Percentiles rank a stretch among this genome's conserved stretches.
Evolutionary conservation across 2,797 vertebrate species (phyloP).

Genomic region (Galagoides demidoff): DNA sequence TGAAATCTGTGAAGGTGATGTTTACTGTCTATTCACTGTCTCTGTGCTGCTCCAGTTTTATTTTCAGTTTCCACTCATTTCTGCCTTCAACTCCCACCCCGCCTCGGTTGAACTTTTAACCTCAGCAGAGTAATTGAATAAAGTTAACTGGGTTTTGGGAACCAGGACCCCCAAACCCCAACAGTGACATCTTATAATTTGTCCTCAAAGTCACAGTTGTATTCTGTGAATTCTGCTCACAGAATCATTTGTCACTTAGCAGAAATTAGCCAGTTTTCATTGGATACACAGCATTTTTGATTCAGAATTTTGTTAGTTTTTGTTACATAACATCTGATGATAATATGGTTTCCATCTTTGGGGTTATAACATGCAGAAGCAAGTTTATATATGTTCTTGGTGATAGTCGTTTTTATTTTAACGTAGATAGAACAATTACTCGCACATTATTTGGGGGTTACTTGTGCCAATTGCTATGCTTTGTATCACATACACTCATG

Average conservation of each 20-base stretch:
- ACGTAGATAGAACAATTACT: neutral
- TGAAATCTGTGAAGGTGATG: too few relatives aligned
- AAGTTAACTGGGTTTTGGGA: too few relatives aligned
- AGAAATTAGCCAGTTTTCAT: neutral
- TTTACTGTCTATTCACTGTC: too few relatives aligned
- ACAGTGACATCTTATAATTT: neutral
- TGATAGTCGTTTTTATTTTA: neutral
- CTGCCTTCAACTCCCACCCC: too few relatives aligned
- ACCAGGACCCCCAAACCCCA: too few relatives aligned
- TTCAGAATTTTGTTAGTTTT: neutral
- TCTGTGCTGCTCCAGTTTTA: too few relatives aligned
- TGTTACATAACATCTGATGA: neutral
- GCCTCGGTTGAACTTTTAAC: too few relatives aligned
- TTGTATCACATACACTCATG: neutral
- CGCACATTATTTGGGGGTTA: neutral
- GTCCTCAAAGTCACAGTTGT: neutral
- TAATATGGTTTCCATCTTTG: conserved; percentile 1
- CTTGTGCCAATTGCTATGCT: neutral
- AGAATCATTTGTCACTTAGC: neutral
- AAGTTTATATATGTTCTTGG: neutral
- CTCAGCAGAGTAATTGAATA: too few relatives aligned
- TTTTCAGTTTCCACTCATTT: too few relatives aligned
- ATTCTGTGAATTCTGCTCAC: neutral
- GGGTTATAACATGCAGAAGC: neutral
- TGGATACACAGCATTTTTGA: neutral